Percentiles rank a stretch among this genome's conserved stretches.
These are phyloP conservation scores for Myotis planiceps DNA, from an alignment of 2,797 vertebrate genomes.

Conservation along the genomic window DNA sequence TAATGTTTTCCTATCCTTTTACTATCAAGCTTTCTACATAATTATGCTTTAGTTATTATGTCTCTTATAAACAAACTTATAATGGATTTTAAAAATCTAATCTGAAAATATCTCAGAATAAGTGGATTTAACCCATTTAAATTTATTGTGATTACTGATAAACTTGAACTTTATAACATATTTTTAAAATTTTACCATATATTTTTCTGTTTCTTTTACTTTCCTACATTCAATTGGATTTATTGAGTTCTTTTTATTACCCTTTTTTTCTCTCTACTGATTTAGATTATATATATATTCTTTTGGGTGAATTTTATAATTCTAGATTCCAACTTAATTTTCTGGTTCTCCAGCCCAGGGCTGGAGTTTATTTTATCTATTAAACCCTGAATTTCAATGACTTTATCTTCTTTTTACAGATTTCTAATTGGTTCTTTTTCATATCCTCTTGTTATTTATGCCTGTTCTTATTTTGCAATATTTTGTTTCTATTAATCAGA, in stretches of 20 bases:
- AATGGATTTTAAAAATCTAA: conserved; percentile 25
- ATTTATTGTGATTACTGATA: conserved; percentile 33
- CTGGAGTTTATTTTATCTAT: neutral
- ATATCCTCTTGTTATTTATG: neutral
- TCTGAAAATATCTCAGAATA: conserved; percentile 5
- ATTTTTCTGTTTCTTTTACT: conserved; percentile 7
- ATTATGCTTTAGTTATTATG: conserved; percentile 52
- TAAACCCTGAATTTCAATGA: conserved; percentile 9
- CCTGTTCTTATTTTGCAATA: neutral
- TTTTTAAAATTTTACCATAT: neutral
- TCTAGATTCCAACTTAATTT: neutral
- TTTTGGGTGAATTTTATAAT: conserved; percentile 12
- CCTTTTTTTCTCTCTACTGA: neutral
- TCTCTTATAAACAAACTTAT: conserved; percentile 25
- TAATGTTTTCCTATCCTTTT: conserved; percentile 1
- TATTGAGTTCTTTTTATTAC: conserved; percentile 51
- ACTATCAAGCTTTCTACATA: neutral
- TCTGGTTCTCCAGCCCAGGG: neutral
- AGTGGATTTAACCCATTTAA: conserved; percentile 54
- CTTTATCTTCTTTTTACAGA: neutral
- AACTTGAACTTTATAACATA: conserved; percentile 22
- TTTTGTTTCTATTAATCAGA: conserved; percentile 39
- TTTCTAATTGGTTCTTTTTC: conserved; percentile 3
- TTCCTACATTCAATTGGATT: conserved; percentile 17
- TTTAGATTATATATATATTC: neutral